Evolutionary conservation across 2,797 vertebrate genomes (phyloP).

Genomic region (Eospalax fontanierii): DNA sequence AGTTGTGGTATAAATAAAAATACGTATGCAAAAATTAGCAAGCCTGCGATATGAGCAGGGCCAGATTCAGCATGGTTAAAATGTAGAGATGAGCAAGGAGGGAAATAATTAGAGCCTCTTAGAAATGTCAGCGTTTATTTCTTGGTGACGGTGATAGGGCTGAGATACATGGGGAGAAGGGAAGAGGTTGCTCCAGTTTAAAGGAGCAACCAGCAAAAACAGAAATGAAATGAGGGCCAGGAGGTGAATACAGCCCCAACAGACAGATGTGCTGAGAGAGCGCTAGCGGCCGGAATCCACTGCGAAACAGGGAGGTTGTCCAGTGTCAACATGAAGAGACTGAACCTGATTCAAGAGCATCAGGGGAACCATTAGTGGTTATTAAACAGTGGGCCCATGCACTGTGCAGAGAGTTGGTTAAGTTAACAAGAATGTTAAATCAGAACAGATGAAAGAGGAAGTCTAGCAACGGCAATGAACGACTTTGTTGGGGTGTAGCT

Average conservation of each 20-base stretch:
- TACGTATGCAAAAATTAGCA: conserved; percentile 40
- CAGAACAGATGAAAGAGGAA: background rate
- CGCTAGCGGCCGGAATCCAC: background rate
- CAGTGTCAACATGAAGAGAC: conserved; percentile 19
- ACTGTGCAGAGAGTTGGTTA: conserved; percentile 7
- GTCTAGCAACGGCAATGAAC: background rate
- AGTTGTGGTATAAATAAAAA: conserved; percentile 51
- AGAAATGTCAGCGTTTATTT: conserved; percentile 4
- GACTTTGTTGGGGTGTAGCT: background rate
- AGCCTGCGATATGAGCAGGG: background rate
- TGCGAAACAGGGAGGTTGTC: conserved; percentile 45
- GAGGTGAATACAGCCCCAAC: background rate
- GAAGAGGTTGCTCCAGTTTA: conserved; percentile 48
- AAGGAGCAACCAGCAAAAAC: background rate
- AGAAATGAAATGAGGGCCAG: background rate
- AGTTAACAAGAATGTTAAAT: conserved; percentile 33
- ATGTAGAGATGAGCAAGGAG: conserved; percentile 22
- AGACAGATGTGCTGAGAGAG: background rate
- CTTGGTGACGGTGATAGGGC: background rate
- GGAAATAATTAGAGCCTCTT: background rate
- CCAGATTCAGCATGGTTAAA: conserved; percentile 18
- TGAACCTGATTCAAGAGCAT: conserved; percentile 55
- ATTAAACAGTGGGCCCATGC: conserved; percentile 8
- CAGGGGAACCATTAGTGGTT: background rate
- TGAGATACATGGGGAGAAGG: conserved; percentile 6